Evolutionary conservation across 2,888 invertebrate genomes (phyloP), one percentile per base, ranked within the genome.

Genomic region (Xanthorhoe spadicearia): DNA sequence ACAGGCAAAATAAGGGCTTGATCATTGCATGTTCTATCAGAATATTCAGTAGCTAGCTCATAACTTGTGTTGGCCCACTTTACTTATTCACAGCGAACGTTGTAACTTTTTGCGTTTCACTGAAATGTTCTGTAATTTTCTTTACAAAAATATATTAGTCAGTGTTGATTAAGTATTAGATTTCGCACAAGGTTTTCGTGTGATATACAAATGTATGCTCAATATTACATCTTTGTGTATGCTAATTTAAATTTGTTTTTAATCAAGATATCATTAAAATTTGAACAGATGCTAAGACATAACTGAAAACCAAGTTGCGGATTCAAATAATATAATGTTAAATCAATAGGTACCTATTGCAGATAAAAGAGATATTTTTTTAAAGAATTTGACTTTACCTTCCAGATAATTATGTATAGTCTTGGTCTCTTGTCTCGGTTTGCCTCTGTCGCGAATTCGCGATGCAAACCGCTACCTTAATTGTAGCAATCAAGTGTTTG

Each of bases 41-140:
- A 51, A 51, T 51, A 51, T 51, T 51, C 51, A 51, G 49, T 23
- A n/a, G 51, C 51, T 23, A 51, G 19, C 51, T 51, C 51, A 23
- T 51, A 51, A 51, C 23, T 48, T 48, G 17, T 17, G 48, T 48
- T 48, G 48, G 15, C 48, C 48, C 48, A 48, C 48, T 48, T 48
- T 48, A 48, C 48, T 48, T 50, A 50, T 50, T 51, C 51, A 23
- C 51, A 9, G 18, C 19, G 23, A 51, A 23, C 23, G 23, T 6
- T 50, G 23, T 51, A 51, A 53, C 53, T 53, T 53, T 53, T 53
- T 53, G 8, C 53, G 32, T 53, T 51, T 1, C 19, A 13, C 13
- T 19, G 23, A 51, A 51, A 23, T 19, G 6, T 23, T 51, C 51
- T 19, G 19, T n/a, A 23, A 51, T 51, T 13, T 23, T 23, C 13